These are phyloP conservation scores for Climacteris rufus DNA, from an alignment of 2,113 vertebrate genomes.

Conservation along the genomic window DNA sequence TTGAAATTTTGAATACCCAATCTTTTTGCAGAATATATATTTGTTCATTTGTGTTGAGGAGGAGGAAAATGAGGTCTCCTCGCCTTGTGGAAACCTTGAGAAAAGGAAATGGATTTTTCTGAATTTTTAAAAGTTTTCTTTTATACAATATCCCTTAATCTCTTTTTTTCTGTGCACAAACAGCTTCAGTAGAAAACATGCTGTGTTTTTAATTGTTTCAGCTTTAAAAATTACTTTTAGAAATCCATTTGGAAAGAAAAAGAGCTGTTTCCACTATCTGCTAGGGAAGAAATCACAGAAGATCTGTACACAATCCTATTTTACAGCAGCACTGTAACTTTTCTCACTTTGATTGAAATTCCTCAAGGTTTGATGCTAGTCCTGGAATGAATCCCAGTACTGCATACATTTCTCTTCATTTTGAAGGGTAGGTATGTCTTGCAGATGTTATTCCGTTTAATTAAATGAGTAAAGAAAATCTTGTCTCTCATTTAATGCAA, in stretches of 20 bases:
- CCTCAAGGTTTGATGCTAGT: neutral
- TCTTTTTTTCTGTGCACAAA: neutral
- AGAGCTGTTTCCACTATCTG: neutral
- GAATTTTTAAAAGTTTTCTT: neutral
- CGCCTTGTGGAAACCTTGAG: neutral
- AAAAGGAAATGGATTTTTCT: neutral
- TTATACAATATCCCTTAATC: neutral
- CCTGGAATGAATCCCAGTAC: neutral
- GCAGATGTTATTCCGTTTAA: neutral
- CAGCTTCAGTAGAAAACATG: neutral
- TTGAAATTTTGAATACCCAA: neutral
- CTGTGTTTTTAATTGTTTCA: neutral
- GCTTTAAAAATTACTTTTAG: neutral
- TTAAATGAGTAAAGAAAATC: conserved; percentile 3
- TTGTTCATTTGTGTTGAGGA: neutral
- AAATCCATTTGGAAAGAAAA: neutral
- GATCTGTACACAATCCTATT: neutral
- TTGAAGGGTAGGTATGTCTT: neutral
- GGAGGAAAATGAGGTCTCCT: neutral
- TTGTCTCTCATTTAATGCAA: neutral
- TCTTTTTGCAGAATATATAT: neutral
- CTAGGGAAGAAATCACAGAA: neutral
- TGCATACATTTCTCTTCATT: neutral
- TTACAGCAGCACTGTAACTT: neutral
- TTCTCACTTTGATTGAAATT: neutral